Evolutionary conservation across 2,113 vertebrate genomes (phyloP).

Genomic region (Callorhinus ursinus): DNA sequence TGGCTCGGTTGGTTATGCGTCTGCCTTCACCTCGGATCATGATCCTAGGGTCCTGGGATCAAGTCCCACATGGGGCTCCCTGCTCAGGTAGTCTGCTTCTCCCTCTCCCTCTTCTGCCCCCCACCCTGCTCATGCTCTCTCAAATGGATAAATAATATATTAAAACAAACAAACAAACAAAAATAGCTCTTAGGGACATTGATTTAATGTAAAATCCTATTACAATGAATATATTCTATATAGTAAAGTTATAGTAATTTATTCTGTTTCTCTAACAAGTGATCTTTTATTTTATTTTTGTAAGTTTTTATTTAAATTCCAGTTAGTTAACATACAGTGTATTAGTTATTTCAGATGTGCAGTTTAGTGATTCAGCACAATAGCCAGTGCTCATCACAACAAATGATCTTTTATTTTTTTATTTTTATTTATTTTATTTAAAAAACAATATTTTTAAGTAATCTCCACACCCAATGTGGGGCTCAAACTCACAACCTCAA

Average conservation of each 20-base stretch:
- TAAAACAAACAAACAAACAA: background rate
- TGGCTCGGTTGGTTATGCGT: too few relatives aligned
- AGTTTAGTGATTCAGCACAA: background rate
- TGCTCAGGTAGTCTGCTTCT: too few relatives aligned
- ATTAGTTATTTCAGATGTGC: background rate
- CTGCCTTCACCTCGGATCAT: too few relatives aligned
- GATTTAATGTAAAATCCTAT: slow-evolving; percentile 35
- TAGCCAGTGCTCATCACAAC: background rate
- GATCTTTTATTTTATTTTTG: background rate
- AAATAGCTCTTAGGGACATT: slow-evolving; percentile 13
- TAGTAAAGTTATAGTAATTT: background rate
- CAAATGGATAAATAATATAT: too few relatives aligned
- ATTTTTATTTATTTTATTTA: background rate
- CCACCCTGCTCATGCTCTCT: too few relatives aligned
- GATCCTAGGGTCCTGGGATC: too few relatives aligned
- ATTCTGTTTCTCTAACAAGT: slow-evolving; percentile 24
- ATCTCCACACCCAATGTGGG: background rate
- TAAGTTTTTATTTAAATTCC: background rate
- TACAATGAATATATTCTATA: slow-evolving; percentile 3
- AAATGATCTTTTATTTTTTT: background rate
- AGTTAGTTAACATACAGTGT: background rate
- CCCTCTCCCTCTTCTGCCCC: too few relatives aligned
- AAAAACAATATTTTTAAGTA: background rate
- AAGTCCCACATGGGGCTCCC: too few relatives aligned
- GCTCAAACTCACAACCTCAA: background rate